Conservation (phyloP, 2,888 invertebrate species). For the Caenorhabditis sp. region DNA sequence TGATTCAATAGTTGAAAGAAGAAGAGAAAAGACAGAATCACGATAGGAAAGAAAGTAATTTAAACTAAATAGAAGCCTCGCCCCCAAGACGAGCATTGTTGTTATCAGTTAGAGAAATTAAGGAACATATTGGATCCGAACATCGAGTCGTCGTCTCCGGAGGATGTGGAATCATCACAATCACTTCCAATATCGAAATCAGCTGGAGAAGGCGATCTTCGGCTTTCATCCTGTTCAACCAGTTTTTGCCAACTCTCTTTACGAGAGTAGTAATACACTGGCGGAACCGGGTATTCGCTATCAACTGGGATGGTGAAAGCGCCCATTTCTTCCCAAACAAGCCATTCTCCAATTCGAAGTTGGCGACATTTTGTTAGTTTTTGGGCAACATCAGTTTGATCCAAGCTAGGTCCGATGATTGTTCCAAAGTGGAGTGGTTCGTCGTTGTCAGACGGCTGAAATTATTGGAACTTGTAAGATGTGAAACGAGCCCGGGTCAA, state of each 20-base stretch:
- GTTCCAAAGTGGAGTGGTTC: conserved; percentile 45
- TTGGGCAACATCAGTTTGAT: conserved; percentile 55
- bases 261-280: conserved; percentile 59
- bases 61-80: neutral
- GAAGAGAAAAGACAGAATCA: neutral
- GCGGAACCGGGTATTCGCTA: conserved; percentile 87
- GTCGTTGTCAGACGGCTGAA: conserved; percentile 5
- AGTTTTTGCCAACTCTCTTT: conserved; percentile 49
- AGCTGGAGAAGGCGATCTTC: conserved; percentile 31
- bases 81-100: neutral
- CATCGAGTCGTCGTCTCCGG: neutral
- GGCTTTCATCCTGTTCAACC: conserved; percentile 28
- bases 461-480: no score
- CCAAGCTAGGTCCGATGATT: conserved; percentile 55
- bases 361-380: conserved; percentile 51
- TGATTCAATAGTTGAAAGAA: neutral
- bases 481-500: no score
- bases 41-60: neutral
- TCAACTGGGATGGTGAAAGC: conserved; percentile 91
- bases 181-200: conserved; percentile 34
- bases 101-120: neutral
- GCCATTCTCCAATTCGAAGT: conserved; percentile 72
- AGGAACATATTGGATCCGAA: neutral
- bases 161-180: conserved; percentile 24
- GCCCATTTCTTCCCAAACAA: conserved; percentile 93